Conservation (phyloP, 2,113 vertebrate genomes). For the Tyto alba region DNA sequence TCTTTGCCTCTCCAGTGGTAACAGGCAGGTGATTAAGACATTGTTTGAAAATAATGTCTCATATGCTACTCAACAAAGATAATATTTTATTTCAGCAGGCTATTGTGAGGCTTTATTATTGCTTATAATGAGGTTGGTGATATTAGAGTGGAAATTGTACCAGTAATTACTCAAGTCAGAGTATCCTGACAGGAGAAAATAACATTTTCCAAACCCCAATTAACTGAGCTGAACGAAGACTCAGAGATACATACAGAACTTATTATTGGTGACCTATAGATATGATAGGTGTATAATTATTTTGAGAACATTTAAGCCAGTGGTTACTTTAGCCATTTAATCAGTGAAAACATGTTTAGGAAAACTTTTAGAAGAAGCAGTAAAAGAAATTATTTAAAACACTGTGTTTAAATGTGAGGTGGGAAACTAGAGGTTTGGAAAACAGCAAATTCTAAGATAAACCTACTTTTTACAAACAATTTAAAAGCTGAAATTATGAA, state of each 20-base stretch:
- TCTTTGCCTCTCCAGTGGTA: neutral
- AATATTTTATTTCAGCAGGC: neutral
- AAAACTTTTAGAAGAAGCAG: neutral
- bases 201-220: neutral
- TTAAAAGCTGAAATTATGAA: neutral
- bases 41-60: neutral
- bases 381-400: neutral
- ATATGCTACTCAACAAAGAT: neutral
- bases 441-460: neutral
- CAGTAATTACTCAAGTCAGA: conserved; percentile 16
- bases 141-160: neutral
- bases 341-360: neutral
- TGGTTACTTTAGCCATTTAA: neutral
- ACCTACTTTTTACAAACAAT: neutral
- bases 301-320: neutral
- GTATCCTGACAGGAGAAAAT: neutral
- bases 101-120: neutral
- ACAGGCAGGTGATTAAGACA: neutral
- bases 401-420: neutral
- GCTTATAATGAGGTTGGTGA: neutral
- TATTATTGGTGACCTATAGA: neutral
- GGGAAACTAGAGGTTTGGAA: neutral
- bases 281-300: neutral
- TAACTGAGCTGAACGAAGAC: neutral
- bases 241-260: neutral